Evolutionary conservation across 2,888 invertebrate species (phyloP), one percentile per base, ranked within the genome.

Genomic region (Meteorus colon): DNA sequence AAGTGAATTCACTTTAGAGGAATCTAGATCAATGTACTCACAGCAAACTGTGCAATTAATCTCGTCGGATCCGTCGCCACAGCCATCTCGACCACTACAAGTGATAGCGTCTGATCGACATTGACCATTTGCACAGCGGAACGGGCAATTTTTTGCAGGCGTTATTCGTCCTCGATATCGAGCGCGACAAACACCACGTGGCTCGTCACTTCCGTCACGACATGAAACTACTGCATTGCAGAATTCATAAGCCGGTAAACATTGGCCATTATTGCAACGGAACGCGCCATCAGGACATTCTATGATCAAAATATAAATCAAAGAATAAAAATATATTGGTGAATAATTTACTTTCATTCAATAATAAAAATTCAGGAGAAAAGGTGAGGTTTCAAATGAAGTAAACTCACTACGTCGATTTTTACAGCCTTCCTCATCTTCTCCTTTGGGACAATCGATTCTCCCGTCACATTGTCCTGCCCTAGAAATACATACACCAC

Each of bases 11-110:
- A 4, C 4, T 34, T 2, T 4, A 6, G 8, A 34, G 8, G 34
- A 6, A 34, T 34, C 8, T 8, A 8, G 8, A 34, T 1, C 34
- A 34, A 34, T 34, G 62, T 45, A 95, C 96, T 95, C 90, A 97
- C 97, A 94, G 91, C 97, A 97, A 80, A 97, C 95, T 80, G 92
- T 92, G 90, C 97, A 97, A 79, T 94, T 93, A 79, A 92, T 93
- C 90, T 97, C 97, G 86, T 97, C 97, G 62, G 95, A 95, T 82
- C 95, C 95, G 91, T 97, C 97, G 8, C 97, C 97, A 86, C 97
- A 97, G 27, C 97, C 97, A 88, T 97, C 97, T 59, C 95, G 92
- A 34, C 97, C 97, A 16, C 96, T 96, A 89, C 97, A 97, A 3
- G 96, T 94, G 78, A 97, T 96, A 0, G 97, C 97, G 75, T 96